Base-by-base conservation (phyloP, 1,140 invertebrate species). In the Sycophaga agraensis region DNA sequence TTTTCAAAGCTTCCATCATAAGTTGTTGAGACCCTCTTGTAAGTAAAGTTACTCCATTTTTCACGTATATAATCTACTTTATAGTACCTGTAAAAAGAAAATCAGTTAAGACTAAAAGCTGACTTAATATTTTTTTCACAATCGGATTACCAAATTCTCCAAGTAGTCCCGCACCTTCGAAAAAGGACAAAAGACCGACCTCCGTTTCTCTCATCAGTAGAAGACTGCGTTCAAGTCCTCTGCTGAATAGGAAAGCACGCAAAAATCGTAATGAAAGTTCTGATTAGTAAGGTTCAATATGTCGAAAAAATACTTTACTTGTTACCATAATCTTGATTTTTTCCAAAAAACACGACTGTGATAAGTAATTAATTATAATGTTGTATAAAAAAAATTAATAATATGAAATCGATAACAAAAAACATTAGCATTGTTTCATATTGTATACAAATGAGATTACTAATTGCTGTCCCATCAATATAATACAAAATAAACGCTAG, bases 291-390 rank as follows among this genome's bases (percentile, higher is more conserved):
- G 85, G 86, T 14, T 84, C 84, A 17, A 81, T 86, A 54, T n/a
- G n/a, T n/a, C n/a, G n/a, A n/a, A 85, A 91, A 74, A 73, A 88
- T n/a, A n/a, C 75, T 67, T 81, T 63, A 72, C 78, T 68, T 90
- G 89, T 78, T 96, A 93, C 73, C 87, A 88, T 61, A 91, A 97
- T 78, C 83, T 97, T 57, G 94, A 97, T 82, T 94, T 90, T 49
- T 96, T 97, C 76, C 95, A 97, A 76, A 97, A 97, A 81, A 91
- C 92, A 37, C 94, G 96, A 72, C 84, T 97, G 31, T 86, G 92
- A 67, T 94, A 97, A 77, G 96, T 96, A 88, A 93, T 96, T 8
- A 53, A n/a, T n/a, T n/a, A n/a, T n/a, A n/a, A n/a, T n/a, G n/a
- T n/a, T n/a, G n/a, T n/a, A n/a, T n/a, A n/a, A n/a, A n/a, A n/a